Conservation (phyloP, 1,140 invertebrate genomes). For the Leptinotarsa texana region DNA sequence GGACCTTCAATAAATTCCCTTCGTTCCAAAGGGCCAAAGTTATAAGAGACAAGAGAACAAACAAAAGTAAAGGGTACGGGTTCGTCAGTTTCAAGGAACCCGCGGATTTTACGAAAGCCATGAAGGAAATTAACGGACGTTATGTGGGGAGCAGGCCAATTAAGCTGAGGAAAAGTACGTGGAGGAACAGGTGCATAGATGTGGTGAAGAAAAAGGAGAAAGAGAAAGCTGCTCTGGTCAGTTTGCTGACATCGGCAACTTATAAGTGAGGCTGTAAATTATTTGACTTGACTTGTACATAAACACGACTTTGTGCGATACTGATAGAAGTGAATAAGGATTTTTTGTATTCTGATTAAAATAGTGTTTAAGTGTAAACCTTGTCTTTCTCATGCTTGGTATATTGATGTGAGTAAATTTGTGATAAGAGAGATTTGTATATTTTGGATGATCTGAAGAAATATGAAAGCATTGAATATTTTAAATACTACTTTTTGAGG, state of each 20-base stretch:
- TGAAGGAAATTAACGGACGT: conserved; percentile 96
- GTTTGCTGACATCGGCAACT: conserved; percentile 58
- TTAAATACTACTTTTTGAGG: no score
- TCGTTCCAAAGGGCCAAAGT: conserved; percentile 96
- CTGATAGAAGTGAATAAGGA: not conserved
- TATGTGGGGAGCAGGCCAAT: conserved; percentile 99
- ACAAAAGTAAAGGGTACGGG: conserved; percentile 98
- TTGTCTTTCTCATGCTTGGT: no score
- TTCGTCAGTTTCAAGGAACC: conserved; percentile 99
- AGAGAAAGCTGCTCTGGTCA: conserved; percentile 80
- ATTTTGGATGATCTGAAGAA: no score
- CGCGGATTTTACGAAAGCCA: conserved; percentile 95
- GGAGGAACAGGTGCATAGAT: conserved; percentile 93
- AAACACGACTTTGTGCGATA: not conserved
- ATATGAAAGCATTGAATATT: no score
- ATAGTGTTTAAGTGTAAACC: no score
- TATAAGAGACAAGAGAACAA: conserved; percentile 92
- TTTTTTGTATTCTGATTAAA: not conserved
- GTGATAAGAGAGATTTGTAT: no score
- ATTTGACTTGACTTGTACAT: not conserved
- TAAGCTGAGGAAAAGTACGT: conserved; percentile 94
- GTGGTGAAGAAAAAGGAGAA: conserved; percentile 94
- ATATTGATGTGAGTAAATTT: no score
- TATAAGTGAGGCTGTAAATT: not conserved
- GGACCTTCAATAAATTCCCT: conserved; percentile 94